Evolutionary conservation across 2,113 vertebrate genomes (phyloP).

Genomic region (Caranx ignobilis): DNA sequence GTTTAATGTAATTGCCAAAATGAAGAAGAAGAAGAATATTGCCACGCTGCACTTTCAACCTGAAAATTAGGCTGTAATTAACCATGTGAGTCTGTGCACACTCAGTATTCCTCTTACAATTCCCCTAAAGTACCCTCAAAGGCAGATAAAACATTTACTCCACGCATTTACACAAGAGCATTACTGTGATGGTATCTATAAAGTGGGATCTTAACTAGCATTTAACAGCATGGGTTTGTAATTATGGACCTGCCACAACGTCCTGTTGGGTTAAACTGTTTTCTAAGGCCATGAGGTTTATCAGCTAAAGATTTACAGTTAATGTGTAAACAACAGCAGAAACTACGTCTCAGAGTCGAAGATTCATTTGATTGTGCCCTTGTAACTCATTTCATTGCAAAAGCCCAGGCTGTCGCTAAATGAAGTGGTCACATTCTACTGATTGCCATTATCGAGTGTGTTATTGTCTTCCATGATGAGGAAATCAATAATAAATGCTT

Average conservation of each 20-base stretch:
- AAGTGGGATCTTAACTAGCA: background rate
- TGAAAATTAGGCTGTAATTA: background rate
- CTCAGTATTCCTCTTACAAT: background rate
- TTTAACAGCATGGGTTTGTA: background rate
- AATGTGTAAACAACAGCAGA: background rate
- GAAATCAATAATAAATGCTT: conserved; percentile 72
- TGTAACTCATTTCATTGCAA: background rate
- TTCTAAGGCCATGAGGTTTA: background rate
- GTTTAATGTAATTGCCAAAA: background rate
- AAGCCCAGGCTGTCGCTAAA: conserved; percentile 28
- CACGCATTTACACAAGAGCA: background rate
- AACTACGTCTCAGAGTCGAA: background rate
- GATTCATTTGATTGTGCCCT: background rate
- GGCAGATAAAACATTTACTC: background rate
- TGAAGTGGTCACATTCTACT: conserved; percentile 56
- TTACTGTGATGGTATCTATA: background rate
- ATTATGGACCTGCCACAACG: background rate
- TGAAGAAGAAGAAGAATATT: background rate
- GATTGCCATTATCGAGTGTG: conserved; percentile 63
- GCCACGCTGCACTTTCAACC: background rate
- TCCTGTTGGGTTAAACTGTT: background rate
- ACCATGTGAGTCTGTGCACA: background rate
- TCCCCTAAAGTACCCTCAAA: background rate
- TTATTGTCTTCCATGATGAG: conserved; percentile 50
- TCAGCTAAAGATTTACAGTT: conserved; percentile 3